Evolutionary conservation across 35 echinoderm and acorn worm genomes (phyloP).

Genomic region (Diadema setosum): DNA sequence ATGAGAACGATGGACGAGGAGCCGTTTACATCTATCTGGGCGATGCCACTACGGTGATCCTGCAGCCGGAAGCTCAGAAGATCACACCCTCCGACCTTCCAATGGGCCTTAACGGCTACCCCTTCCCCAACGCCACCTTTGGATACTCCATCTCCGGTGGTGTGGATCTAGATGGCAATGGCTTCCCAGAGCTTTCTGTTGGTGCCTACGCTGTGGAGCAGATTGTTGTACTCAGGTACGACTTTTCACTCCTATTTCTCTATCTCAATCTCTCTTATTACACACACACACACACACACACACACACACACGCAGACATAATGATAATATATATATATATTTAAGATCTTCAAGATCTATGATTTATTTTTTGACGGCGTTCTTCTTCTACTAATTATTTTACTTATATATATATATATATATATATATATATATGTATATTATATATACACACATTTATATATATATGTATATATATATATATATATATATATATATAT

Average conservation of each 20-base stretch:
- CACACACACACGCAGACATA: no score
- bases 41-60: not conserved
- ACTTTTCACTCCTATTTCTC: not conserved
- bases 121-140: conserved; percentile 36
- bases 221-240: conserved; percentile 75
- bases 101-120: conserved; percentile 14
- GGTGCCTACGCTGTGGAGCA: conserved; percentile 66
- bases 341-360: no score
- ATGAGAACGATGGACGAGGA: conserved; percentile 86
- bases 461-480: no score
- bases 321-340: no score
- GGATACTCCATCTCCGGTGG: conserved; percentile 87
- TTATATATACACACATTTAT: no score
- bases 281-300: no score
- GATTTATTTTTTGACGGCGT: no score
- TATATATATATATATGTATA: no score
- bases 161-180: conserved; percentile 83
- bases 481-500: no score
- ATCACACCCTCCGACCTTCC: conserved; percentile 67
- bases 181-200: conserved; percentile 58
- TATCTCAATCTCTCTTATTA: no score
- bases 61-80: conserved; percentile 64
- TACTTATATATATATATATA: no score
- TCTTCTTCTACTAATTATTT: no score
- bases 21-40: conserved; percentile 91